Conservation (phyloP, 2,888 invertebrate species). For the Biston betularia region DNA sequence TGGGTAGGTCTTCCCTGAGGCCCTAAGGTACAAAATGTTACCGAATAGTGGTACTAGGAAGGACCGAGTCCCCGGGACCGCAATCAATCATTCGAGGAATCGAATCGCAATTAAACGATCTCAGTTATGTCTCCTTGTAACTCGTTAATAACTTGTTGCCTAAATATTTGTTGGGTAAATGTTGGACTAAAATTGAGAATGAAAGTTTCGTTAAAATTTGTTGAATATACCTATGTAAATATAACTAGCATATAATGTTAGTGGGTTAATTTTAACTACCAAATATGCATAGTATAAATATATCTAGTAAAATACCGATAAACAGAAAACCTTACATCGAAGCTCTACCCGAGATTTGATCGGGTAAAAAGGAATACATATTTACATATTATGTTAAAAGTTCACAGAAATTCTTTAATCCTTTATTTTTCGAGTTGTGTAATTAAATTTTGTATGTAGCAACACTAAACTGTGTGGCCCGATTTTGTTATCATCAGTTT, state of each 20-base stretch:
- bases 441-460: too few species aligned
- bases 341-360: too few species aligned
- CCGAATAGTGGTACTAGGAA: constrained; percentile 1
- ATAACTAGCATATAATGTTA: not conserved
- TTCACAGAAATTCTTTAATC: too few species aligned
- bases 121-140: constrained; percentile 22
- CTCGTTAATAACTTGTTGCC: constrained; percentile 25
- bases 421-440: too few species aligned
- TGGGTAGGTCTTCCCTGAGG: constrained; percentile 22
- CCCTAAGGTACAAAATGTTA: constrained; percentile 7
- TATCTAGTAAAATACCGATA: too few species aligned
- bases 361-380: too few species aligned
- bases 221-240: not conserved
- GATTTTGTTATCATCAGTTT: too few species aligned
- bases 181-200: constrained; percentile 5
- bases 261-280: not conserved
- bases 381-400: too few species aligned
- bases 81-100: constrained; percentile 42
- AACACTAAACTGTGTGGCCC: too few species aligned
- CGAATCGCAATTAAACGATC: constrained; percentile 42
- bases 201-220: not conserved
- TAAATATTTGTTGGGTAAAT: constrained; percentile 13
- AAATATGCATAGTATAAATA: not conserved
- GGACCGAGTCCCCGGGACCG: constrained; percentile 15
- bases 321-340: too few species aligned